Evolutionary conservation across 2,888 invertebrate species (phyloP).

Genomic region (Acanthosepion esculentum): DNA sequence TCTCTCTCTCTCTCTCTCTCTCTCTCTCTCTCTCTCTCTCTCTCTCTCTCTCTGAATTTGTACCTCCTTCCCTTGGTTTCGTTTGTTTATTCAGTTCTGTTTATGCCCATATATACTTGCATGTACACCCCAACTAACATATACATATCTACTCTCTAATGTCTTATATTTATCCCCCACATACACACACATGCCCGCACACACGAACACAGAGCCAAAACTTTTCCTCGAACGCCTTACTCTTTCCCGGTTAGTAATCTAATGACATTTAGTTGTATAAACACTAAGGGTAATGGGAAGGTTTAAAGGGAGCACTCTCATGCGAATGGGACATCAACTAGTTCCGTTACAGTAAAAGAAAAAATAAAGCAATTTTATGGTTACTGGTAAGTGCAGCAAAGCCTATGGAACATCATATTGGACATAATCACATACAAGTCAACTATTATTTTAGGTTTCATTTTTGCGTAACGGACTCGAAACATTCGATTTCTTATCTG

Average conservation of each 20-base stretch:
- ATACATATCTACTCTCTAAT: neutral
- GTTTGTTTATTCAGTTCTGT: neutral
- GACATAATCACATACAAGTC: neutral
- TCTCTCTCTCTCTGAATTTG: neutral
- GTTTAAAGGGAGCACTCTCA: constrained; percentile 14
- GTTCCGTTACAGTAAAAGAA: neutral
- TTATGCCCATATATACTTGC: neutral
- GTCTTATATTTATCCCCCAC: neutral
- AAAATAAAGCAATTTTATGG: neutral
- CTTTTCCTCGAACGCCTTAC: neutral
- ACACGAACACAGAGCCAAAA: neutral
- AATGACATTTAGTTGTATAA: constrained; percentile 33
- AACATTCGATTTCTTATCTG: neutral
- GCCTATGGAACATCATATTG: neutral
- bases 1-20: neutral
- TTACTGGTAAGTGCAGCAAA: neutral
- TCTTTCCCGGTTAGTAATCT: neutral
- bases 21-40: neutral
- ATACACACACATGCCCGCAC: neutral
- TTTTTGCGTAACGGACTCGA: too few species aligned
- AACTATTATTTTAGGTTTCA: neutral
- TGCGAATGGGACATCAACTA: neutral
- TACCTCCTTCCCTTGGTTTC: neutral
- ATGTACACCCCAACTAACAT: neutral
- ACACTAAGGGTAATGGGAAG: constrained; percentile 33